A percentile compares a stretch with the other conserved stretches of the same genome.
Conservation (phyloP, 2,797 vertebrate genomes). For the Thalassophryne amazonica region DNA sequence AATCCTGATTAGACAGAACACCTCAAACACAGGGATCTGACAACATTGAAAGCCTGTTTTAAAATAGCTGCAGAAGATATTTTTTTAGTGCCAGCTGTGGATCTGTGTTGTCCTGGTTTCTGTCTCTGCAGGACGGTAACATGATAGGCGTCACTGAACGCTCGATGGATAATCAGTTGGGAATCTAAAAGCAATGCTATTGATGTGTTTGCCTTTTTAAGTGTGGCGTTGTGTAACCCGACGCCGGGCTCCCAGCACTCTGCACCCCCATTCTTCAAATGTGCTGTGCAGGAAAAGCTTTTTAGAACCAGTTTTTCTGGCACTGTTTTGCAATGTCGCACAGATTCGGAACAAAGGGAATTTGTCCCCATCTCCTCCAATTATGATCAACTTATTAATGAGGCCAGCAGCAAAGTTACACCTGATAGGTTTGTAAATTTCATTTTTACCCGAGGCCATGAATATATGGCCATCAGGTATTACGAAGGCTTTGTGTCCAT, state of each 20-base stretch:
- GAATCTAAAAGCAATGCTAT: constrained; percentile 65
- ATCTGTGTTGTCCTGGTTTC: constrained; percentile 47
- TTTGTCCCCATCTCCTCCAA: constrained; percentile 34
- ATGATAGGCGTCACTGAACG: constrained; percentile 51
- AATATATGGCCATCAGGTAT: too few species aligned
- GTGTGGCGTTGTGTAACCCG: constrained; percentile 50
- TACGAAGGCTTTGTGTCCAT: too few species aligned
- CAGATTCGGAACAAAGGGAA: constrained; percentile 17
- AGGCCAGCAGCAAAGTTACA: constrained; percentile 21
- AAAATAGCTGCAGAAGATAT: constrained; percentile 39
- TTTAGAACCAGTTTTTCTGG: constrained; percentile 16
- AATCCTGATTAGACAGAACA: constrained; percentile 55
- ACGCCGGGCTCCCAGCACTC: constrained; percentile 31
- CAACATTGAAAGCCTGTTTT: constrained; percentile 34
- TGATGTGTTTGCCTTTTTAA: constrained; percentile 71
- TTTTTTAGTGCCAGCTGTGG: constrained; percentile 37
- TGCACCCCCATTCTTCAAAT: constrained; percentile 51
- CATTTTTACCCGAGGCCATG: too few species aligned
- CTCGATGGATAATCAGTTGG: constrained; percentile 39
- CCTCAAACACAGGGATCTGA: constrained; percentile 31
- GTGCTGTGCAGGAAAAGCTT: constrained; percentile 26
- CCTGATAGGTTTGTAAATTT: constrained; percentile 45
- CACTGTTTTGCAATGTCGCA: constrained; percentile 3
- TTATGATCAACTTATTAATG: constrained; percentile 45
- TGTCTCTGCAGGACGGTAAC: constrained; percentile 47